A percentile compares a stretch with the other conserved stretches of the same genome.
These are phyloP conservation scores for Datnioides undecimradiatus DNA, from an alignment of 2,113 vertebrate genomes.

Conservation along the genomic window DNA sequence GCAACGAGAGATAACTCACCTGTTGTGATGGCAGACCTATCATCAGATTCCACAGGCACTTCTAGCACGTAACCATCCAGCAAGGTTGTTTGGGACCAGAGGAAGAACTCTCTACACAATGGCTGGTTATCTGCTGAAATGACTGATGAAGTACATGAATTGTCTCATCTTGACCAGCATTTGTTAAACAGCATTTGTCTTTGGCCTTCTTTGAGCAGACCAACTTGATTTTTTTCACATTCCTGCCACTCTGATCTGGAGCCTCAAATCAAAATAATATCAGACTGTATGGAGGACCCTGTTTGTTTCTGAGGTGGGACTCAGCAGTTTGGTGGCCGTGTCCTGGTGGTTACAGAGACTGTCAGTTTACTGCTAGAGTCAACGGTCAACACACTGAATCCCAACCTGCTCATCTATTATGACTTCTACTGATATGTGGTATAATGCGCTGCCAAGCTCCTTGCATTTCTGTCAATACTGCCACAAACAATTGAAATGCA, in stretches of 20 bases:
- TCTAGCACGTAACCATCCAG: constrained; percentile 29
- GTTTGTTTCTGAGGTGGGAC: constrained; percentile 14
- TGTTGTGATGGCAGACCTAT: constrained; percentile 20
- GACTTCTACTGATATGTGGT: constrained; percentile 3
- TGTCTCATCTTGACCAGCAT: constrained; percentile 25
- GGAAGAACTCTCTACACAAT: constrained; percentile 13
- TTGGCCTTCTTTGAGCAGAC: constrained; percentile 8
- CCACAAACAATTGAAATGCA: constrained; percentile 22
- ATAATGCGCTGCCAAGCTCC: background rate
- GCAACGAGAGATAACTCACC: constrained; percentile 37
- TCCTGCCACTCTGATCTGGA: constrained; percentile 13
- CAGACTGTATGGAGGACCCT: constrained; percentile 6
- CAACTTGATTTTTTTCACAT: background rate
- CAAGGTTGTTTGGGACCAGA: constrained; percentile 12
- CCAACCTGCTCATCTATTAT: constrained; percentile 3
- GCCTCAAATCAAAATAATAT: constrained; percentile 18
- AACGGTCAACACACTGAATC: constrained; percentile 23
- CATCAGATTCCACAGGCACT: constrained; percentile 15
- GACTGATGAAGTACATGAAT: constrained; percentile 18
- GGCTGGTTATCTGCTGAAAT: constrained; percentile 33
- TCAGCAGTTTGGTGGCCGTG: constrained; percentile 18
- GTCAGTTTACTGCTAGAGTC: constrained; percentile 21
- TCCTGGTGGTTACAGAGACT: constrained; percentile 1
- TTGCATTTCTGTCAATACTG: constrained; percentile 4
- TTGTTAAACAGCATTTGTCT: constrained; percentile 28